Percentiles rank a stretch among this genome's conserved stretches.
These are phyloP conservation scores for Eupithecia abbreviata DNA, from an alignment of 2,888 invertebrate species.

Conservation along the genomic window DNA sequence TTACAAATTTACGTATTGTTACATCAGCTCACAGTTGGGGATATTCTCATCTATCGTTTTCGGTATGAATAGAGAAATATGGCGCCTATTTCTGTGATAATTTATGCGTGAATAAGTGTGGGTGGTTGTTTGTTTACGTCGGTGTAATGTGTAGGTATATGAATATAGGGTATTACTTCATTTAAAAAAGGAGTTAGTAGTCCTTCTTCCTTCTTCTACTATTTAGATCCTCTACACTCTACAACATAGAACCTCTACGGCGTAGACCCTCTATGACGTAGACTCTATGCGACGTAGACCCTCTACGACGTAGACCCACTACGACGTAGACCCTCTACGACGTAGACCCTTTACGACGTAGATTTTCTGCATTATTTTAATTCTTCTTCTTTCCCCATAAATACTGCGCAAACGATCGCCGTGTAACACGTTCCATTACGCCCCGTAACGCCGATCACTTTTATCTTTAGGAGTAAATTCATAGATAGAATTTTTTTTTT, in stretches of 20 bases:
- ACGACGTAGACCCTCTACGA: background rate
- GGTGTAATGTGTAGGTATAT: background rate
- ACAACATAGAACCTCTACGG: background rate
- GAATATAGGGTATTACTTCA: background rate
- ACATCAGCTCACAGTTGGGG: constrained; percentile 1
- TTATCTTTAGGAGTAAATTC: no score
- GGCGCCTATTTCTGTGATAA: background rate
- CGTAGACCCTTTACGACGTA: constrained; percentile 5
- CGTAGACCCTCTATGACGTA: no score
- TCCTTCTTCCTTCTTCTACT: no score
- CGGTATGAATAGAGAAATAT: background rate
- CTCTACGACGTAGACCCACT: background rate
- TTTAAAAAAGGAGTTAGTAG: no score
- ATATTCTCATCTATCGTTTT: constrained; percentile 6
- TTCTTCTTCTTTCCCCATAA: no score
- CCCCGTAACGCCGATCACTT: no score
- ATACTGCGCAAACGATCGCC: no score
- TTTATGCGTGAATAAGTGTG: background rate
- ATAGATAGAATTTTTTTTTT: no score
- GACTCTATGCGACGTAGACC: background rate
- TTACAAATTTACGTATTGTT: constrained; percentile 28
- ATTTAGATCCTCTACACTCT: no score
- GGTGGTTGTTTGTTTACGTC: background rate
- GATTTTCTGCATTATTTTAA: background rate
- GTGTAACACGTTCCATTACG: no score